Conservation (phyloP, 1,140 invertebrate species). For the Scaptodrosophila lebanonensis region DNA sequence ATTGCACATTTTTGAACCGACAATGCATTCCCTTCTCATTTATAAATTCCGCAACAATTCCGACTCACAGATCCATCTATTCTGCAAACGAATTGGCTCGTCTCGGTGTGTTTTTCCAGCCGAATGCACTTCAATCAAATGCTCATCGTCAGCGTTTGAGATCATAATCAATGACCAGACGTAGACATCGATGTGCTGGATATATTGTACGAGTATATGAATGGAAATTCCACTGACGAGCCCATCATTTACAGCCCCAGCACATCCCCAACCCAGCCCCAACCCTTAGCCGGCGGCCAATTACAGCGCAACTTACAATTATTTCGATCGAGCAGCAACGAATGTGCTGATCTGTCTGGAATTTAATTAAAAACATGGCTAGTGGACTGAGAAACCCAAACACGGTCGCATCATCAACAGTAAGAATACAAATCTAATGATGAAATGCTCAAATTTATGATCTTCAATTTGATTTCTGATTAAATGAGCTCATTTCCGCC, state of each 20-base stretch:
- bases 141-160: conserved; percentile 49
- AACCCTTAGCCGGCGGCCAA: conserved; percentile 24
- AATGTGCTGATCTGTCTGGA: conserved; percentile 53
- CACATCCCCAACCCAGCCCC: too few species aligned
- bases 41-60: conserved; percentile 4
- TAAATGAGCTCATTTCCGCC: conserved; percentile 73
- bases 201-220: conserved; percentile 55
- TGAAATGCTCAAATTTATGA: conserved; percentile 47
- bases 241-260: too few species aligned
- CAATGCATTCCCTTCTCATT: too few species aligned
- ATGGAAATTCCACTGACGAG: conserved; percentile 64
- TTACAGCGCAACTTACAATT: conserved; percentile 58
- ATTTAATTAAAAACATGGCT: conserved; percentile 70
- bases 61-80: conserved; percentile 5
- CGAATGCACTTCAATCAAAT: conserved; percentile 59
- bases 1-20: too few species aligned
- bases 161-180: conserved; percentile 55
- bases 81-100: conserved; percentile 14
- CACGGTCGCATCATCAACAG: conserved; percentile 10
- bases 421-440: conserved; percentile 8
- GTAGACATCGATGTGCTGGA: not conserved
- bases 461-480: conserved; percentile 38
- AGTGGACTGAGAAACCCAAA: too few species aligned
- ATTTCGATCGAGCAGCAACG: conserved; percentile 39
- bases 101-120: conserved; percentile 34